phyloP scores from a whole-genome alignment of 2,113 vertebrate genomes.

The Petaurus breviceps region DNA sequence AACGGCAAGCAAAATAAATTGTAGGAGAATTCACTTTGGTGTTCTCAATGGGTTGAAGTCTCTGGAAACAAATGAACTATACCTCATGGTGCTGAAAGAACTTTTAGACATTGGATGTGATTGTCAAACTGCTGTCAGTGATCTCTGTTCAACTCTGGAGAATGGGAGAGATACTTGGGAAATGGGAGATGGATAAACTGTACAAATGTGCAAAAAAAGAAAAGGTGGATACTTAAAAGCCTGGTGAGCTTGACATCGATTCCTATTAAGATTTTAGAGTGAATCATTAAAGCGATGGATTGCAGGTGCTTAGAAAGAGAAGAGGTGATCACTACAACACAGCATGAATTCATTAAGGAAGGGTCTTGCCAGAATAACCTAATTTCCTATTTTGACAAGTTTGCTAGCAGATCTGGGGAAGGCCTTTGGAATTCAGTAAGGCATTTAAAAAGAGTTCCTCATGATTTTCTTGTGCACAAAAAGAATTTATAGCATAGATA shows the following conservation, averaged over 20 bases:
- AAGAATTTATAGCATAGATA: not conserved
- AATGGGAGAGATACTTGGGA: not conserved
- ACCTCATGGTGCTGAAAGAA: not conserved
- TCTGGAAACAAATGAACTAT: not conserved
- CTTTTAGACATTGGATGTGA: not conserved
- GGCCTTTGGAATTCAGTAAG: constrained; percentile 42
- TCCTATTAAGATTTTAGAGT: constrained; percentile 51
- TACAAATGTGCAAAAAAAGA: not conserved
- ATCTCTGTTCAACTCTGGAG: not conserved
- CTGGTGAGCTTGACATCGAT: constrained; percentile 46
- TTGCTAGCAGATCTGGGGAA: constrained; percentile 66
- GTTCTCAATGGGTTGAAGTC: not conserved
- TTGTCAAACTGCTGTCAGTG: not conserved
- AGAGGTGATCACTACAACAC: constrained; percentile 63
- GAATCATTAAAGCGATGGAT: constrained; percentile 72
- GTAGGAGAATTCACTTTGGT: not conserved
- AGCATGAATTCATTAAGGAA: constrained; percentile 72
- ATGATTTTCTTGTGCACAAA: constrained; percentile 39
- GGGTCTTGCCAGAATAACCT: constrained; percentile 65
- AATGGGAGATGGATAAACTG: not conserved
- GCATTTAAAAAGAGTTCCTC: constrained; percentile 49
- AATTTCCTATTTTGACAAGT: constrained; percentile 66
- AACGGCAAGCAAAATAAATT: not conserved
- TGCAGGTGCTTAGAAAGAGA: constrained; percentile 65
- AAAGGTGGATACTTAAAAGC: not conserved